phyloP scores from a whole-genome alignment of 2,113 vertebrate species.

The Cnemophilus loriae region DNA sequence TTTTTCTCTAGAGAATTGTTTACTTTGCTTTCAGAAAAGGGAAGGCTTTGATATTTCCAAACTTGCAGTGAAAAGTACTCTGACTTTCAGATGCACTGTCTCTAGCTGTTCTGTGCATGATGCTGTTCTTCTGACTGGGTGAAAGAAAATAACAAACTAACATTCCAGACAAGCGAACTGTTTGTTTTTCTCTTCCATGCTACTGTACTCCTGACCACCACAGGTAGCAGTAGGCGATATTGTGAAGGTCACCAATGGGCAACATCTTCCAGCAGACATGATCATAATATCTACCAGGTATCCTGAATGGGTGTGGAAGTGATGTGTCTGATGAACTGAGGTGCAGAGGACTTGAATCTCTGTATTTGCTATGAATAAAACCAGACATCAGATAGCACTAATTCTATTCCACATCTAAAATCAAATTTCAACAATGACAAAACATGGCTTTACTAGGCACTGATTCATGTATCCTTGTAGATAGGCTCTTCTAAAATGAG shows the following conservation, averaged over 20 bases:
- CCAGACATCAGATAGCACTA: background rate
- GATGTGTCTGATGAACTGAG: constrained; percentile 63
- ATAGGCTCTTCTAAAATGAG: background rate
- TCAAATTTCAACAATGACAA: background rate
- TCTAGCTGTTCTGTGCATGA: constrained; percentile 11
- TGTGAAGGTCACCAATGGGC: constrained; percentile 97
- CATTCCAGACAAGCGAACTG: background rate
- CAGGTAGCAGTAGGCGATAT: constrained; percentile 98
- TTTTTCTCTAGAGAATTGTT: background rate
- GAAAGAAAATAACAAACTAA: constrained; percentile 56
- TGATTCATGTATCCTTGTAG: background rate
- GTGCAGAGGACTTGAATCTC: constrained; percentile 19
- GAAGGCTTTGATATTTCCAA: background rate
- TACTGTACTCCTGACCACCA: constrained; percentile 70
- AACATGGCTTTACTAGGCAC: background rate
- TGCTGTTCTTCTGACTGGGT: background rate
- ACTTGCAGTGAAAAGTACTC: constrained; percentile 28
- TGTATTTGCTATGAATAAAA: background rate
- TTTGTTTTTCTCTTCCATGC: constrained; percentile 64
- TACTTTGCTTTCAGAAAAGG: background rate
- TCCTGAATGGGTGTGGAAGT: constrained; percentile 44
- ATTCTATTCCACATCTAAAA: background rate
- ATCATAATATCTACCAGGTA: constrained; percentile 94
- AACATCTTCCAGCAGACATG: constrained; percentile 97
- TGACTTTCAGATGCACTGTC: background rate